These are phyloP conservation scores for Pangasianodon gigas DNA, from an alignment of 2,113 vertebrate species.

Conservation along the genomic window DNA sequence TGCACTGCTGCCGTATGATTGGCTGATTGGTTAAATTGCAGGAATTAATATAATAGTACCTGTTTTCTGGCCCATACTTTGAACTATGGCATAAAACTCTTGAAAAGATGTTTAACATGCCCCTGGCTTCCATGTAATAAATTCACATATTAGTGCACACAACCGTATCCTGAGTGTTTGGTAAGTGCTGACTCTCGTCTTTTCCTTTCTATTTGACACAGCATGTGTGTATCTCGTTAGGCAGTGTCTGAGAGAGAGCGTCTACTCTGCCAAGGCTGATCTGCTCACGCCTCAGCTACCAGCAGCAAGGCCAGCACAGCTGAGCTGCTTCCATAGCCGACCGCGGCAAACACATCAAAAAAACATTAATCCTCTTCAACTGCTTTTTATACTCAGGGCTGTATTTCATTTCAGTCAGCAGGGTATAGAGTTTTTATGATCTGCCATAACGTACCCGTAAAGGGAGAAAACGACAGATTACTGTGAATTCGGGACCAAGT, in stretches of 20 bases:
- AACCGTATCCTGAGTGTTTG: neutral
- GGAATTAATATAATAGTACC: neutral
- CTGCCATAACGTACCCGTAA: constrained; percentile 9
- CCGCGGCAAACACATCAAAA: constrained; percentile 43
- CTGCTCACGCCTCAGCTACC: constrained; percentile 17
- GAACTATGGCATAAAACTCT: neutral
- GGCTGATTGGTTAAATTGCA: neutral
- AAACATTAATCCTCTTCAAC: constrained; percentile 46
- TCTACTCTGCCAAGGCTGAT: constrained; percentile 27
- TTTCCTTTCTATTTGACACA: neutral
- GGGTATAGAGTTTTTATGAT: constrained; percentile 14
- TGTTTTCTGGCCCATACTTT: neutral
- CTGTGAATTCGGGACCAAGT: constrained; percentile 18
- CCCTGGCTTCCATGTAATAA: neutral
- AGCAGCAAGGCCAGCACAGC: neutral
- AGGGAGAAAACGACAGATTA: constrained; percentile 22
- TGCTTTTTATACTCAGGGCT: constrained; percentile 29
- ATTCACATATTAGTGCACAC: neutral
- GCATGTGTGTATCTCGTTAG: constrained; percentile 29
- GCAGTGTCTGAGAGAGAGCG: constrained; percentile 12
- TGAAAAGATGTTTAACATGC: neutral
- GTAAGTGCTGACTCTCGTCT: constrained; percentile 14
- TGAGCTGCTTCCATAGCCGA: constrained; percentile 26
- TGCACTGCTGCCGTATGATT: neutral
- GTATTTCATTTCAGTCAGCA: constrained; percentile 23